These are phyloP conservation scores for Laothoe populi DNA, from an alignment of 2,888 invertebrate species.

Conservation along the genomic window DNA sequence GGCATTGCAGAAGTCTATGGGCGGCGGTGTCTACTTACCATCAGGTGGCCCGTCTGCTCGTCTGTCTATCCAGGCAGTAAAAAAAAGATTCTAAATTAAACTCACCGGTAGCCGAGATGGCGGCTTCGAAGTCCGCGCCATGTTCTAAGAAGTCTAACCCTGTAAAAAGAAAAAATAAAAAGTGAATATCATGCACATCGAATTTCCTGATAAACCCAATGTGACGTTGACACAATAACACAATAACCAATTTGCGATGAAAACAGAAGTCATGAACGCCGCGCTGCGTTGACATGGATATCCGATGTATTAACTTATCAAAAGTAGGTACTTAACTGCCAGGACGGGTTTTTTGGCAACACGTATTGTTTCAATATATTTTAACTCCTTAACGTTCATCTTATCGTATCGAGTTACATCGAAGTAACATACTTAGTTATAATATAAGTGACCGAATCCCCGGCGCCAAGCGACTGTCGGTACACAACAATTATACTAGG, in stretches of 20 bases:
- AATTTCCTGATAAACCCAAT: background rate
- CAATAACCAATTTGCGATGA: background rate
- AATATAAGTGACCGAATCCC: conserved; percentile 5
- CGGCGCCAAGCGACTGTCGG: background rate
- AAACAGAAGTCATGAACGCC: too few relatives aligned
- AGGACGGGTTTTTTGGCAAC: conserved; percentile 46
- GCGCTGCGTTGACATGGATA: background rate
- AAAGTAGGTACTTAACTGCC: conserved; percentile 53
- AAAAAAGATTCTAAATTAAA: conserved; percentile 27
- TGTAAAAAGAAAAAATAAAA: conserved; percentile 58
- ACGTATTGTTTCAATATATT: conserved; percentile 40
- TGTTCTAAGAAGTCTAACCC: conserved; percentile 90
- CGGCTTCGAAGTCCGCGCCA: conserved; percentile 90
- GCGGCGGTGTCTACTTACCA: too few relatives aligned
- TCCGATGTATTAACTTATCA: conserved; percentile 16
- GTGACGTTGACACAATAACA: background rate
- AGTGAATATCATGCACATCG: too few relatives aligned
- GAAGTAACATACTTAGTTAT: background rate
- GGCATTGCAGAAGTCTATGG: too few relatives aligned
- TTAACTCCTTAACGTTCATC: conserved; percentile 12
- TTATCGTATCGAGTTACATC: conserved; percentile 3
- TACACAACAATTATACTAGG: background rate
- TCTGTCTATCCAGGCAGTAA: background rate
- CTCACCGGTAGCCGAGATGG: conserved; percentile 88
- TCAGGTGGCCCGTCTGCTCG: too few relatives aligned